phyloP scores from a whole-genome alignment of 2,888 invertebrate species.

The Lasioglossum morio region DNA sequence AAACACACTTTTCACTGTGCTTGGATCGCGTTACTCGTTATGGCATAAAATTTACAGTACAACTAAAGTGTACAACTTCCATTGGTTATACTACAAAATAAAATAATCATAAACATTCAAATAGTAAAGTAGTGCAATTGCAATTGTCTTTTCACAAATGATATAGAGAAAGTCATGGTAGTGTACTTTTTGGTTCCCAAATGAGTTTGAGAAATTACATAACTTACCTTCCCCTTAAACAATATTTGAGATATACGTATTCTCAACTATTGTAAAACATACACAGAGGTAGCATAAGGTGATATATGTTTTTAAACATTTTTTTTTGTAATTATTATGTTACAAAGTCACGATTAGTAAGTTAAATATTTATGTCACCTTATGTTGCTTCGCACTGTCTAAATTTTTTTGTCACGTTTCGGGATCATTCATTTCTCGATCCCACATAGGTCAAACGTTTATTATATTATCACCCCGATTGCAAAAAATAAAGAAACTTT shows the following conservation, averaged over 20 bases:
- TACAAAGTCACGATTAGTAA: background rate
- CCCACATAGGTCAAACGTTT: conserved; percentile 74
- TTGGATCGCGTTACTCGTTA: conserved; percentile 63
- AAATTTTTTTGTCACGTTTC: conserved; percentile 79
- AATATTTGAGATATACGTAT: conserved; percentile 58
- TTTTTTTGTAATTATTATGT: conserved; percentile 2
- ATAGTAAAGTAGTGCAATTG: conserved; percentile 24
- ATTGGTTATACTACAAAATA: conserved; percentile 26
- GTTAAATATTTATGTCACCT: conserved; percentile 82
- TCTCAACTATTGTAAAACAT: conserved; percentile 64
- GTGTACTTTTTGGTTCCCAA: conserved; percentile 27
- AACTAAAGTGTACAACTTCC: conserved; percentile 30
- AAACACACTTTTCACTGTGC: conserved; percentile 72
- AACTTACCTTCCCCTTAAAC: conserved; percentile 59
- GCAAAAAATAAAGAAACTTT: conserved; percentile 73
- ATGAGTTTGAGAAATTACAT: conserved; percentile 53
- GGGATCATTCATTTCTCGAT: conserved; percentile 83
- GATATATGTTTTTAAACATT: conserved; percentile 63
- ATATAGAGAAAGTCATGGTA: conserved; percentile 7
- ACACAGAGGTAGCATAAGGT: conserved; percentile 81
- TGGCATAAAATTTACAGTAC: conserved; percentile 31
- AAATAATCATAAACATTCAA: conserved; percentile 23
- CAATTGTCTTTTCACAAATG: conserved; percentile 23
- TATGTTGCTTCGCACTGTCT: conserved; percentile 82
- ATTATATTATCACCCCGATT: conserved; percentile 68